These are phyloP conservation scores for Heterodera schachtii DNA, from an alignment of 1,140 invertebrate species.

Conservation along the genomic window DNA sequence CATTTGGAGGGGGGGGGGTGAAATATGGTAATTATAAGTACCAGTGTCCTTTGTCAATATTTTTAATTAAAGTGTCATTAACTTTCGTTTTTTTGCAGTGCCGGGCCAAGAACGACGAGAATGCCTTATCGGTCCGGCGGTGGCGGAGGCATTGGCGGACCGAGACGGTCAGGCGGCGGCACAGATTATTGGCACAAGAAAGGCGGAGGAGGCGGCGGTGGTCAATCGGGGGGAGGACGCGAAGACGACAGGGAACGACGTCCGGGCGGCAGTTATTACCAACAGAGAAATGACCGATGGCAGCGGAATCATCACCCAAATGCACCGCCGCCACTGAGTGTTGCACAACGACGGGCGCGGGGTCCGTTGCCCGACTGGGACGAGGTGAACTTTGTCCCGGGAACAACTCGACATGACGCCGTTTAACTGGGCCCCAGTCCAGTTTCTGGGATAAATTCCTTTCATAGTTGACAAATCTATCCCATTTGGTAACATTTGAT, in stretches of 20 bases:
- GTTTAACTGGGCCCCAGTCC: background rate
- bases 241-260: slow-evolving; percentile 30
- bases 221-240: slow-evolving; percentile 6
- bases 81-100: too few species aligned
- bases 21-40: too few species aligned
- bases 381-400: slow-evolving; percentile 44
- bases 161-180: background rate
- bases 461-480: too few species aligned
- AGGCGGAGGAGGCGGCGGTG: background rate
- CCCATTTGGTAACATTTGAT: background rate
- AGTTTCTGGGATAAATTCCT: too few species aligned
- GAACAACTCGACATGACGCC: background rate
- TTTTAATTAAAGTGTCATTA: too few species aligned
- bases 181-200: slow-evolving; percentile 38
- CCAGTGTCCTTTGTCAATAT: too few species aligned
- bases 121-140: background rate
- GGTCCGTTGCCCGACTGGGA: slow-evolving; percentile 64
- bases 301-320: slow-evolving; percentile 31
- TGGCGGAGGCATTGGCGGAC: slow-evolving; percentile 3
- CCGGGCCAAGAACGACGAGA: background rate
- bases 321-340: slow-evolving; percentile 31
- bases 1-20: too few species aligned
- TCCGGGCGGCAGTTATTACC: background rate
- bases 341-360: slow-evolving; percentile 50
- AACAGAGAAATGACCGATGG: slow-evolving; percentile 38